phyloP scores from a whole-genome alignment of 2,888 invertebrate genomes.

The Melanotus villosus region DNA sequence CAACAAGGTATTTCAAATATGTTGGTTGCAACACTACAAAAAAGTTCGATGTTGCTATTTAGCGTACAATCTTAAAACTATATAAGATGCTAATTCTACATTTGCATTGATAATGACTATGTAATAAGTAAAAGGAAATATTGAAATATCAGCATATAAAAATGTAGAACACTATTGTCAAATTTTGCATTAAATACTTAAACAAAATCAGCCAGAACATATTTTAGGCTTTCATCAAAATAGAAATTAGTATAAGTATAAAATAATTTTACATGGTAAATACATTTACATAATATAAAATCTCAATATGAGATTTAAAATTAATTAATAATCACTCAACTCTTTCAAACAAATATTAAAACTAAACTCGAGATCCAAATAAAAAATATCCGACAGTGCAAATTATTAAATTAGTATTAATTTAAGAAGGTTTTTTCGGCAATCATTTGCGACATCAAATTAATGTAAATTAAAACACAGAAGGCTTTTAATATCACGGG shows the following conservation, averaged over 20 bases:
- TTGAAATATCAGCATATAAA: conserved; percentile 25
- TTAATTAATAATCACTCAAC: conserved; percentile 34
- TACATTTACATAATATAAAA: conserved; percentile 53
- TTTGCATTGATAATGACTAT: conserved; percentile 31
- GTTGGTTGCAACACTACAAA: conserved; percentile 21
- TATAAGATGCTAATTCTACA: conserved; percentile 11
- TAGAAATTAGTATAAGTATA: conserved; percentile 8
- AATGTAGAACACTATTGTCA: conserved; percentile 36
- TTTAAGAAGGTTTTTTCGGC: too few species aligned
- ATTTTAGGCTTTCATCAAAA: background rate
- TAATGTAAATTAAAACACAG: too few species aligned
- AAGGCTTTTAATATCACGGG: conserved; percentile 5
- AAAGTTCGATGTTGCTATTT: conserved; percentile 25
- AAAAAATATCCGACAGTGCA: conserved; percentile 31
- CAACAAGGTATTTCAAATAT: conserved; percentile 46
- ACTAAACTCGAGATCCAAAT: conserved; percentile 45
- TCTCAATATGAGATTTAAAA: conserved; percentile 62
- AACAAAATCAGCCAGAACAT: background rate
- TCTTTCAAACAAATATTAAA: conserved; percentile 36
- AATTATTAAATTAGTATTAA: too few species aligned
- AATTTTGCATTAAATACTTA: conserved; percentile 27
- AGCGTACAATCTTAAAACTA: conserved; percentile 29
- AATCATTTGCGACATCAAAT: too few species aligned
- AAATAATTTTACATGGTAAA: conserved; percentile 60
- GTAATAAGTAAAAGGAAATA: conserved; percentile 16